Evolutionary conservation across 2,888 invertebrate species (phyloP).

Genomic region (Argyresthia goedartella): DNA sequence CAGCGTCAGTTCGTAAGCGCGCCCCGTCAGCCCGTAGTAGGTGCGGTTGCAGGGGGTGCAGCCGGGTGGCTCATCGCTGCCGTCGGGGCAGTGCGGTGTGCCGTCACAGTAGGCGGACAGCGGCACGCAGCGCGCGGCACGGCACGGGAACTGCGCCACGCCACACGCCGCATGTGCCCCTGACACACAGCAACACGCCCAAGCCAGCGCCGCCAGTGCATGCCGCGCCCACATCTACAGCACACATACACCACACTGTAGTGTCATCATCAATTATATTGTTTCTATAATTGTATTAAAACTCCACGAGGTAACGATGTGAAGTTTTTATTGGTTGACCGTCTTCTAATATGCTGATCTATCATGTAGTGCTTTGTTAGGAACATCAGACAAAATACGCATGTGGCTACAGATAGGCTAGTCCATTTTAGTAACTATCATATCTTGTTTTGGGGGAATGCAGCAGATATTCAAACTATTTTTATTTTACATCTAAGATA

Average conservation of each 20-base stretch:
- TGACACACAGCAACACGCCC: too few relatives aligned
- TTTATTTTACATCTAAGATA: background rate
- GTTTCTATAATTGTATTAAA: background rate
- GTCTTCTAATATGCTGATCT: background rate
- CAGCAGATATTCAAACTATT: too few relatives aligned
- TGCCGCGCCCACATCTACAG: slow-evolving; percentile 13
- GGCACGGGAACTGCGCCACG: slow-evolving; percentile 82
- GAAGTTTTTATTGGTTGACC: background rate
- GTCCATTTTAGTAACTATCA: too few relatives aligned
- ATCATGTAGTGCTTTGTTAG: background rate
- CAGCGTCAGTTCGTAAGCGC: slow-evolving; percentile 83
- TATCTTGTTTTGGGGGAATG: too few relatives aligned
- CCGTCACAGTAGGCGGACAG: slow-evolving; percentile 91
- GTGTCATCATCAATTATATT: background rate
- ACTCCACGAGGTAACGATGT: background rate
- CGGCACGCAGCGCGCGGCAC: slow-evolving; percentile 79
- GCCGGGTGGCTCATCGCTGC: slow-evolving; percentile 85
- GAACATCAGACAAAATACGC: too few relatives aligned
- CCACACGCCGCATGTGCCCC: slow-evolving; percentile 73
- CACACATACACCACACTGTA: background rate
- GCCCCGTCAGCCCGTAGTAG: slow-evolving; percentile 89
- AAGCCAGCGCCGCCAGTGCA: slow-evolving; percentile 27
- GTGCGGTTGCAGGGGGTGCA: slow-evolving; percentile 92
- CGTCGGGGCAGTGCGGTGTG: slow-evolving; percentile 85
- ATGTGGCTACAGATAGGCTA: too few relatives aligned